Percentiles rank a stretch among this genome's conserved stretches.
Evolutionary conservation across 2,888 invertebrate species (phyloP).

Genomic region (Tachina lurida): DNA sequence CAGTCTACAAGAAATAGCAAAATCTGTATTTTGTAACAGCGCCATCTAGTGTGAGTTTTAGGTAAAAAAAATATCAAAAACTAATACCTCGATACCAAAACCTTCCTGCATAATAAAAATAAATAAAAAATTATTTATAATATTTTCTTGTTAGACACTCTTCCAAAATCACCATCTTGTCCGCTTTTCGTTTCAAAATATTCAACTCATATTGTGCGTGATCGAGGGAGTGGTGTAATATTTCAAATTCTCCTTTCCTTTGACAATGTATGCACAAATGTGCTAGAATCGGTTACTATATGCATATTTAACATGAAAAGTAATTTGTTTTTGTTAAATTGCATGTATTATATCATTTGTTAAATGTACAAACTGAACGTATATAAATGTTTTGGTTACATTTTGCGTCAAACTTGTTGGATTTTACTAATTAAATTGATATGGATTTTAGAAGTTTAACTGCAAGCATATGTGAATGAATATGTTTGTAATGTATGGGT

Average conservation of each 20-base stretch:
- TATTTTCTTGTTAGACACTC: no score
- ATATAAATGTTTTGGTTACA: conserved; percentile 4
- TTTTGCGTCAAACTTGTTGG: background rate
- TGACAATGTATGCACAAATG: background rate
- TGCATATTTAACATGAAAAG: background rate
- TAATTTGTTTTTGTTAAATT: conserved; percentile 12
- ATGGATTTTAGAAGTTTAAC: background rate
- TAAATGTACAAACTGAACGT: background rate
- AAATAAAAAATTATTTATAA: no score
- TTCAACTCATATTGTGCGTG: no score
- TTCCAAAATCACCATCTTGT: no score
- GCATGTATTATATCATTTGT: conserved; percentile 14
- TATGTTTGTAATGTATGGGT: background rate
- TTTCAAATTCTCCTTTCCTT: background rate
- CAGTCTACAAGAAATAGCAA: no score
- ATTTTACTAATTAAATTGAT: background rate
- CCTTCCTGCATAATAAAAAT: no score
- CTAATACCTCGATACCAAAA: no score
- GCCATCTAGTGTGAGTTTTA: no score
- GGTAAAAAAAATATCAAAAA: no score
- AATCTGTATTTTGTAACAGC: no score
- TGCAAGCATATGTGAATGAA: background rate
- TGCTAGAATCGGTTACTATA: no score
- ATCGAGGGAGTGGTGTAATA: background rate
- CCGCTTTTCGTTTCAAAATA: no score